A percentile compares a stretch with the other conserved stretches of the same genome.
phyloP scores from a whole-genome alignment of 64 coral and sea anemone species.

The Stichodactyla helianthus region DNA sequence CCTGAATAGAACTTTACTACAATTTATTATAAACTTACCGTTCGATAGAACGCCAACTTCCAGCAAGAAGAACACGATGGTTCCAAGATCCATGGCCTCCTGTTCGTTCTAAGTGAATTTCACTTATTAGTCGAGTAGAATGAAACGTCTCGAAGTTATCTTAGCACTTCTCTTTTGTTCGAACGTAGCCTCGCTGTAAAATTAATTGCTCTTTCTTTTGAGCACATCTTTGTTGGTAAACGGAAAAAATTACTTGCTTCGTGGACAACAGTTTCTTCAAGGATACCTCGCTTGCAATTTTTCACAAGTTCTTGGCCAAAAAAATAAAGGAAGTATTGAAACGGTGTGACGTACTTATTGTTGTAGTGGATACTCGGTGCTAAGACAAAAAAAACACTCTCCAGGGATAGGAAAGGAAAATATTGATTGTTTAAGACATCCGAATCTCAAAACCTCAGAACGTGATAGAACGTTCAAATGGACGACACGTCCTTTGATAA shows the following conservation, averaged over 20 bases:
- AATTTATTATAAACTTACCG: background rate
- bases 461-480: background rate
- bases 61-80: background rate
- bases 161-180: background rate
- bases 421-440: background rate
- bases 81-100: background rate
- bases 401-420: background rate
- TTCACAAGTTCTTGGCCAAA: constrained; percentile 1
- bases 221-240: background rate
- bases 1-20: background rate
- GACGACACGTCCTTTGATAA: background rate
- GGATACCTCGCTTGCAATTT: background rate
- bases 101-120: background rate
- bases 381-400: background rate
- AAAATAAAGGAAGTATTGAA: background rate
- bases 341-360: background rate
- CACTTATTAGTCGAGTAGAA: background rate
- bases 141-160: background rate
- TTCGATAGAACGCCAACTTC: background rate
- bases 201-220: background rate
- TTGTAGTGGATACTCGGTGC: constrained; percentile 1
- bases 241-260: background rate
- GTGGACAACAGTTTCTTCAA: background rate
- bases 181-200: background rate
- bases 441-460: background rate